Conservation (phyloP, 2,888 invertebrate genomes). For the Pedicia rivosa region DNA sequence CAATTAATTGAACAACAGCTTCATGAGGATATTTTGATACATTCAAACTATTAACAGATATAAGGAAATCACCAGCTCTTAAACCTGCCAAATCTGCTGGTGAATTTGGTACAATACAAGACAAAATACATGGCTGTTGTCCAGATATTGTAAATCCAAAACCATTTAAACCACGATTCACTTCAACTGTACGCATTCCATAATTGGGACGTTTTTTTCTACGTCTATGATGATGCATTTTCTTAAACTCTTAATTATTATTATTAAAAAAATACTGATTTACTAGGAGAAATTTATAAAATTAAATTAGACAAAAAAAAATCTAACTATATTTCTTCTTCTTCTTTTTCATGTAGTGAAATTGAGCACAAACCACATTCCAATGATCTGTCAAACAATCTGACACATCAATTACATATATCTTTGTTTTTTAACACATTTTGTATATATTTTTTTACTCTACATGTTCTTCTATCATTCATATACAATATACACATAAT, state of each 20-base stretch:
- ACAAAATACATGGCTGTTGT: conserved; percentile 87
- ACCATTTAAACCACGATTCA: conserved; percentile 71
- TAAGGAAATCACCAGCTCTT: conserved; percentile 79
- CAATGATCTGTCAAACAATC: conserved; percentile 5
- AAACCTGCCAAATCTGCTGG: conserved; percentile 85
- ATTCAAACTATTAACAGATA: conserved; percentile 81
- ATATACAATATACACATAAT: too few relatives aligned
- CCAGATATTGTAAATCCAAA: conserved; percentile 98
- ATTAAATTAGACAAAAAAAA: too few relatives aligned
- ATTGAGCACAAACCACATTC: too few relatives aligned
- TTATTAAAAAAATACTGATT: too few relatives aligned
- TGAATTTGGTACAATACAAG: conserved; percentile 78
- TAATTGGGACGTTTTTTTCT: conserved; percentile 47
- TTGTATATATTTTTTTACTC: too few relatives aligned
- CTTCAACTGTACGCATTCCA: conserved; percentile 48
- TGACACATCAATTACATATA: background rate
- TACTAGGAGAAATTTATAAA: too few relatives aligned
- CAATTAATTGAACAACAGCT: conserved; percentile 81
- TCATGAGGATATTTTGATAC: conserved; percentile 89
- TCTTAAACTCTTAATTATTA: too few relatives aligned
- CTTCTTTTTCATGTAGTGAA: too few relatives aligned
- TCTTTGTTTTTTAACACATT: conserved; percentile 1
- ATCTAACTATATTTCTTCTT: too few relatives aligned
- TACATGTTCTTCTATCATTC: too few relatives aligned
- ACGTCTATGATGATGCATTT: conserved; percentile 29